Evolutionary conservation across 1,140 invertebrate genomes (phyloP), one percentile per base, ranked within the genome.

Genomic region (Penaeus japonicus): DNA sequence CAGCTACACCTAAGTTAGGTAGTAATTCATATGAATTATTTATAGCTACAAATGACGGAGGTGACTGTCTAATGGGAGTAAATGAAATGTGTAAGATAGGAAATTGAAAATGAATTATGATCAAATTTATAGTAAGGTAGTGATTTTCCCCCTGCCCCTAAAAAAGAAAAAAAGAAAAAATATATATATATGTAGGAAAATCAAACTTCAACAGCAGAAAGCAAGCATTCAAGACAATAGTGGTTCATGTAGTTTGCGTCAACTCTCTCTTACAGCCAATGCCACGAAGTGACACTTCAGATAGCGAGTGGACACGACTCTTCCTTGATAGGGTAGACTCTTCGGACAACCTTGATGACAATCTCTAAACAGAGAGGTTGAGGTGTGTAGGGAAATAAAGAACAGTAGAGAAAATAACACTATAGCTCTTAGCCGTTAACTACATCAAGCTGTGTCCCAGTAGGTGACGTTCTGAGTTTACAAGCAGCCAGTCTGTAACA

Each of bases 221-320:
- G 47, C 0, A 47, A 47, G 47, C 47, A 15, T 47, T 47, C 47
- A 47, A 47, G n/a, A n/a, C n/a, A n/a, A n/a, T n/a, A n/a, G 57
- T 47, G 18, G 32, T 75, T 77, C 15, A 83, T 70, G 73, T 39
- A 73, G 54, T 27, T 62, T 22, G 79, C 62, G 65, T 54, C 39
- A 32, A 70, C 75, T 77, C 78, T 86, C 57, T 89, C 78, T 90
- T 86, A 53, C 89, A 89, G 87, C 78, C 83, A 39, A 73, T 89
- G 87, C 83, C 70, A 62, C 89, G 89, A 32, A 89, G 53, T 55
- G 87, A 89, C 62, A 89, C 89, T 18, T 90, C 89, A 30, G 89
- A 90, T 87, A 90, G 89, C 80, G 89, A 90, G 80, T 90, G 89
- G 89, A 90, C 89, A 62, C 70, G 88, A 24, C 89, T 90, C 87